Percentiles rank a stretch among this genome's conserved stretches.
These are phyloP conservation scores for Sorex maritimensis DNA, from an alignment of 2,797 vertebrate genomes.

Conservation along the genomic window DNA sequence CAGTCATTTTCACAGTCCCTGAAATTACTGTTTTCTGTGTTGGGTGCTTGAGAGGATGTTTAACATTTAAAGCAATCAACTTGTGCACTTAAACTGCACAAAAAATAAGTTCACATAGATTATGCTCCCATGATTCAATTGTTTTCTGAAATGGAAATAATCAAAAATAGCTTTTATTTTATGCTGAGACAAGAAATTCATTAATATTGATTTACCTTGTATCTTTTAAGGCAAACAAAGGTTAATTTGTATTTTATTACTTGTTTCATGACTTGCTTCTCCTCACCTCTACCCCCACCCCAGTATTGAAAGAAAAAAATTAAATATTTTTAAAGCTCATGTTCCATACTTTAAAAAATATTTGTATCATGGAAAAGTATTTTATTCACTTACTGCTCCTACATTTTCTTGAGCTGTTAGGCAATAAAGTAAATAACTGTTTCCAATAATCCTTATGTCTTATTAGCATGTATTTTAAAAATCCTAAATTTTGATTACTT, in stretches of 20 bases:
- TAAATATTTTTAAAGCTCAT: slow-evolving; percentile 10
- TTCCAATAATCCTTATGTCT: slow-evolving; percentile 28
- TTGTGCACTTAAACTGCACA: not conserved
- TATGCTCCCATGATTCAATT: not conserved
- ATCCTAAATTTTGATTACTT: slow-evolving; percentile 11
- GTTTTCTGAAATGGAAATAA: slow-evolving; percentile 32
- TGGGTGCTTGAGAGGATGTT: slow-evolving; percentile 13
- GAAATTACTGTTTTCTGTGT: not conserved
- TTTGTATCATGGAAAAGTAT: too few relatives aligned
- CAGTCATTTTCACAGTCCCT: not conserved
- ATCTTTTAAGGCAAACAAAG: slow-evolving; percentile 47
- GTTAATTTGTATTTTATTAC: slow-evolving; percentile 1
- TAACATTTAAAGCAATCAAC: slow-evolving; percentile 3
- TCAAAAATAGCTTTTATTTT: slow-evolving; percentile 41
- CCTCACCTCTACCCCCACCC: not conserved
- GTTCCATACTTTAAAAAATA: too few relatives aligned
- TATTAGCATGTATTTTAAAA: slow-evolving; percentile 37
- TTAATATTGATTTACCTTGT: not conserved
- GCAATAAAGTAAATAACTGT: slow-evolving; percentile 18
- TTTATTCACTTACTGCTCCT: not conserved
- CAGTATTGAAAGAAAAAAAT: slow-evolving; percentile 20
- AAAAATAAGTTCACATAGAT: slow-evolving; percentile 15
- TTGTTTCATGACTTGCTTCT: slow-evolving; percentile 45
- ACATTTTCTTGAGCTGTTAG: slow-evolving; percentile 36
- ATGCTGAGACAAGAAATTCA: slow-evolving; percentile 38